Percentiles rank a stretch among this genome's conserved stretches.
Evolutionary conservation across 2,113 vertebrate species (phyloP).

Genomic region (Calypte anna): DNA sequence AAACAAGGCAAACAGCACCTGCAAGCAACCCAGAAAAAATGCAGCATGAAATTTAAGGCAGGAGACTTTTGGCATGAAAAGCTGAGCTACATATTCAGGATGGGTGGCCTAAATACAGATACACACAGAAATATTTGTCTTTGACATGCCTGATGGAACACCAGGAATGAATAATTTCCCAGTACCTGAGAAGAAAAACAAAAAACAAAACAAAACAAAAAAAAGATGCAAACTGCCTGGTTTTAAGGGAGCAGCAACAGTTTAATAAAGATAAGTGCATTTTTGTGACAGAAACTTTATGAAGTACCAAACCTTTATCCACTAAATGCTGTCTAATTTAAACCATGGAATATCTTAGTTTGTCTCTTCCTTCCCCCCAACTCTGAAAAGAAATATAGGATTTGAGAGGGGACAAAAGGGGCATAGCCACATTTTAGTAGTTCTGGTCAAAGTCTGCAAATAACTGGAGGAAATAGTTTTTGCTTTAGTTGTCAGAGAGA

Average conservation of each 20-base stretch:
- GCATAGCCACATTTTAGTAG: neutral
- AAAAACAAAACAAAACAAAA: neutral
- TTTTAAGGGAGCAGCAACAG: conserved; percentile 18
- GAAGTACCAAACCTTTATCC: neutral
- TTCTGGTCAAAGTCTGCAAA: neutral
- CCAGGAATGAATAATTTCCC: conserved; percentile 48
- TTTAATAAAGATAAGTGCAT: neutral
- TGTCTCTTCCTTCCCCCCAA: neutral
- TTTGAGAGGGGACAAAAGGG: neutral
- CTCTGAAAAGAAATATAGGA: neutral
- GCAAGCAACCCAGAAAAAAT: conserved; percentile 34
- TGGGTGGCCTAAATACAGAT: conserved; percentile 58
- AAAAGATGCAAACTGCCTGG: neutral
- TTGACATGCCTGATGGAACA: conserved; percentile 53
- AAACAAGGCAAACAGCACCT: conserved; percentile 6
- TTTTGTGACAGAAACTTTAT: neutral
- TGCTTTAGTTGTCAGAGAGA: neutral
- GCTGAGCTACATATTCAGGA: conserved; percentile 11
- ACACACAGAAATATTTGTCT: conserved; percentile 62
- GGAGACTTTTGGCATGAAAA: conserved; percentile 28
- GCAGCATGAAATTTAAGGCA: conserved; percentile 26
- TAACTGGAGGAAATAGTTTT: neutral
- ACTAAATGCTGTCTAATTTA: neutral
- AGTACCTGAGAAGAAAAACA: conserved; percentile 4
- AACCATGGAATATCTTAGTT: neutral